These are phyloP conservation scores for Aix galericulata DNA, from an alignment of 2,113 vertebrate species.

Conservation along the genomic window DNA sequence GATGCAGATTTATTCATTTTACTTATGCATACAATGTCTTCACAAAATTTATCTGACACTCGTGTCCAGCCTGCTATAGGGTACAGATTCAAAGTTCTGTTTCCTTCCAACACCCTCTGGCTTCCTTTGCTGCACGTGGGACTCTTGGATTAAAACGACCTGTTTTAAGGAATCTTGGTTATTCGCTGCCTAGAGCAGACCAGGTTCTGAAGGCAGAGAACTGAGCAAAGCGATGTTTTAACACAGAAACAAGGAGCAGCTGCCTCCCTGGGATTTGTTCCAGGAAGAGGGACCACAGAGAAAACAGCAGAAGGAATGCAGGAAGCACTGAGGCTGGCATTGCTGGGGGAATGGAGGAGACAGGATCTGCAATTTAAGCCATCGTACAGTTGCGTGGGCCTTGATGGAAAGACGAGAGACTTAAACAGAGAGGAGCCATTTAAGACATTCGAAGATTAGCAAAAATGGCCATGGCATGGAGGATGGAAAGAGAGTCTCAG, in stretches of 20 bases:
- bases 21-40: background rate
- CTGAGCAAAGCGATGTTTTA: conserved; percentile 42
- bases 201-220: conserved; percentile 23
- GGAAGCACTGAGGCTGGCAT: conserved; percentile 38
- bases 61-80: background rate
- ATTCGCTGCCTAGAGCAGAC: background rate
- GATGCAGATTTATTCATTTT: background rate
- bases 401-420: background rate
- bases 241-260: conserved; percentile 25
- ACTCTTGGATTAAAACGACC: background rate
- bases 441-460: background rate
- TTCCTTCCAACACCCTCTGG: background rate
- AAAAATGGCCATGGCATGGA: background rate
- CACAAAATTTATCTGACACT: background rate
- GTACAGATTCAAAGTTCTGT: background rate
- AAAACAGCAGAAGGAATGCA: conserved; percentile 54
- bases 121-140: background rate
- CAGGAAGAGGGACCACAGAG: conserved; percentile 47
- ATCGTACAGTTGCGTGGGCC: background rate
- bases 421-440: background rate
- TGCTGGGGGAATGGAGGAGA: conserved; percentile 19
- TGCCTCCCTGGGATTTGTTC: conserved; percentile 32
- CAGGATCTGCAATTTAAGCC: conserved; percentile 18
- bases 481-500: background rate
- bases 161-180: background rate